Evolutionary conservation across 2,797 vertebrate species (phyloP).

Genomic region (Sebastes steindachneri): DNA sequence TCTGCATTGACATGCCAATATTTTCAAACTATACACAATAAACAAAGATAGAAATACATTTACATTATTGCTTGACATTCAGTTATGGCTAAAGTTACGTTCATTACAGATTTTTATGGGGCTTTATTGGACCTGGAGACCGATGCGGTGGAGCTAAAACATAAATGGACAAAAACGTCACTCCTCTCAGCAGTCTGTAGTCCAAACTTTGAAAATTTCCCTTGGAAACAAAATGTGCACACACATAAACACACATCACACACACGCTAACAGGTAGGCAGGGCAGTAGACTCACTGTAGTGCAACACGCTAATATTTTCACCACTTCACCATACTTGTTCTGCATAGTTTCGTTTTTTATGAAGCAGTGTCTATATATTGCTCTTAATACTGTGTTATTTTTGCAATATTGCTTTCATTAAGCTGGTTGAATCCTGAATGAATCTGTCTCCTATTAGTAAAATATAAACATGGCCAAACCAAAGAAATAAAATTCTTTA

Average conservation of each 20-base stretch:
- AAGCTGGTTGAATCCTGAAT: neutral
- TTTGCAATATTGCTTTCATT: conserved; percentile 5
- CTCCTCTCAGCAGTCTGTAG: neutral
- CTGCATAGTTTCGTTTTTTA: conserved; percentile 21
- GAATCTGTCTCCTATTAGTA: neutral
- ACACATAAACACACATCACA: neutral
- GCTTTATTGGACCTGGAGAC: conserved; percentile 84
- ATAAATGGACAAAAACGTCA: too few species aligned
- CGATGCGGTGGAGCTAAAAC: conserved; percentile 41
- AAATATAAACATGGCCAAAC: neutral
- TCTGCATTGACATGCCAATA: conserved; percentile 88
- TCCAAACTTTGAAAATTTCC: neutral
- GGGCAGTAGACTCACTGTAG: neutral
- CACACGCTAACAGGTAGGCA: neutral
- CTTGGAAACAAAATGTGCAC: neutral
- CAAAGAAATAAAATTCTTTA: neutral
- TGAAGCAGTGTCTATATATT: neutral
- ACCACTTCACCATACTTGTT: neutral
- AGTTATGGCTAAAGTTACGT: conserved; percentile 86
- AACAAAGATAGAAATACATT: conserved; percentile 77
- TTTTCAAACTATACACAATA: conserved; percentile 88
- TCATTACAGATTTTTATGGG: conserved; percentile 70
- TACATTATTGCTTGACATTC: conserved; percentile 94
- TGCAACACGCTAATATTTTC: neutral
- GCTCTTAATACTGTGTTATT: neutral